These are phyloP conservation scores for Clinocottus analis DNA, from an alignment of 2,113 vertebrate species.

Conservation along the genomic window DNA sequence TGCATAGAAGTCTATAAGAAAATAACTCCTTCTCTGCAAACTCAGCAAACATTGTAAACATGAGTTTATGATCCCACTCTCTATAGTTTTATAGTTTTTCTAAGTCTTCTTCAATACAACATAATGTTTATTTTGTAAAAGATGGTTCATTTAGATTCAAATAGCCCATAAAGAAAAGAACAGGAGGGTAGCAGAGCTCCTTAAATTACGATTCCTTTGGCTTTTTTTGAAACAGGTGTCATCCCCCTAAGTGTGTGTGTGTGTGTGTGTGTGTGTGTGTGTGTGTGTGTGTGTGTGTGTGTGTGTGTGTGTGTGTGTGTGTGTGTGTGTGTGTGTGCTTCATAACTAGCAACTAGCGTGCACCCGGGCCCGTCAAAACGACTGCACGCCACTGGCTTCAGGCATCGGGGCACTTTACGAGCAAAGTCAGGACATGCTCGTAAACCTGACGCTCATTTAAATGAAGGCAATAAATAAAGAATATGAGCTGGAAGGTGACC, in stretches of 20 bases:
- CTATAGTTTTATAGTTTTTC: too few relatives aligned
- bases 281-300: not conserved
- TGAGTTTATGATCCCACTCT: too few relatives aligned
- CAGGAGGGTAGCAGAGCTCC: not conserved
- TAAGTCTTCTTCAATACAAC: too few relatives aligned
- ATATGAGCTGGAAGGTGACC: constrained; percentile 57
- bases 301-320: not conserved
- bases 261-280: not conserved
- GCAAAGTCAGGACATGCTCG: constrained; percentile 50
- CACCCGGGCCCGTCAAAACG: not conserved
- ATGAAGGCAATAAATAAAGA: constrained; percentile 58
- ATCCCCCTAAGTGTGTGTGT: not conserved
- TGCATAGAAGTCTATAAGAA: not conserved
- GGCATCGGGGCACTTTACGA: constrained; percentile 34
- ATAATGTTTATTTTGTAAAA: too few relatives aligned
- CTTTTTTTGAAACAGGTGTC: not conserved
- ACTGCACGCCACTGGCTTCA: not conserved
- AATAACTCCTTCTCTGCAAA: too few relatives aligned
- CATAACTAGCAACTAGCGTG: not conserved
- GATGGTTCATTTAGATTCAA: too few relatives aligned
- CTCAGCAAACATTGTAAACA: too few relatives aligned
- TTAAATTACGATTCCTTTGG: not conserved
- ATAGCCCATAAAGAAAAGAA: not conserved
- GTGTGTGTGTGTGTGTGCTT: not conserved
- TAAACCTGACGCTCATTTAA: constrained; percentile 59